Evolutionary conservation across 1,140 invertebrate genomes (phyloP).

Genomic region (Aleiodes sp.): DNA sequence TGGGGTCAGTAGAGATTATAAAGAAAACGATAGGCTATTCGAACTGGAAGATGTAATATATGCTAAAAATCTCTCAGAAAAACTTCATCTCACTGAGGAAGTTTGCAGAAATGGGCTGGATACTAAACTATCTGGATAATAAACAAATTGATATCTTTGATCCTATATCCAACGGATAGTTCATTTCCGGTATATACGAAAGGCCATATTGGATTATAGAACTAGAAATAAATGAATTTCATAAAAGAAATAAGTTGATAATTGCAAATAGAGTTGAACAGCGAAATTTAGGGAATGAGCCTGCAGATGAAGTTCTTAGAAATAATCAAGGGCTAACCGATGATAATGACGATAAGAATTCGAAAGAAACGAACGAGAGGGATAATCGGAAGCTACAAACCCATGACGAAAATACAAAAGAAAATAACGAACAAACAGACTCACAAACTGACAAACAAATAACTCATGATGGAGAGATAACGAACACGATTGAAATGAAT

Average conservation of each 20-base stretch:
- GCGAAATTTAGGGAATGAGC: too few species aligned
- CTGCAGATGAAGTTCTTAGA: too few species aligned
- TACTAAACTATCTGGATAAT: conserved; percentile 5
- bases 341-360: too few species aligned
- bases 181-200: background rate
- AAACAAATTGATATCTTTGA: conserved; percentile 7
- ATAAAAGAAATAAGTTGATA: background rate
- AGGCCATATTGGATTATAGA: conserved; percentile 17
- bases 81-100: conserved; percentile 17
- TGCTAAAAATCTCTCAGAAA: conserved; percentile 18
- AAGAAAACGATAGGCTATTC: background rate
- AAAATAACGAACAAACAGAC: too few species aligned
- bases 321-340: too few species aligned
- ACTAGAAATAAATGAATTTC: background rate
- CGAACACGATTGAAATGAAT: too few species aligned
- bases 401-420: too few species aligned
- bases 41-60: conserved; percentile 25
- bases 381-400: too few species aligned
- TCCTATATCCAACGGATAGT: background rate
- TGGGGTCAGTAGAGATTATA: conserved; percentile 12
- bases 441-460: too few species aligned
- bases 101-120: background rate
- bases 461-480: too few species aligned
- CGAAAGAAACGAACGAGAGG: too few species aligned
- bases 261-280: too few species aligned